Percentiles rank a stretch among this genome's conserved stretches.
These are phyloP conservation scores for Didymodactylos carnosus DNA, from an alignment of 2,888 invertebrate species.

Conservation along the genomic window DNA sequence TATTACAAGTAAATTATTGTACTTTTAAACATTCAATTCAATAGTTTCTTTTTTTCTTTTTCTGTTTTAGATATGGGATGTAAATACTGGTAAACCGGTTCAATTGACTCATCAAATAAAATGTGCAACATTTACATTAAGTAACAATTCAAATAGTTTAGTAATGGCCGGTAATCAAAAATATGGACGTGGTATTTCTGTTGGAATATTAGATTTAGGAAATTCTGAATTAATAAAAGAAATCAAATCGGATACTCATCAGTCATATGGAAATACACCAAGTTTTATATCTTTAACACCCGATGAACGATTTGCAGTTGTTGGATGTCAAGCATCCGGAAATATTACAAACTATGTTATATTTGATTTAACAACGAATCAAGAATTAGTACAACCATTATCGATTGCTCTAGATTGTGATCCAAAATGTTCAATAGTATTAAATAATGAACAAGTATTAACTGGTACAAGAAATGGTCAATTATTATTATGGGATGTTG, in stretches of 20 bases:
- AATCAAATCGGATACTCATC: conserved; percentile 10
- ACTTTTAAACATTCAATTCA: background rate
- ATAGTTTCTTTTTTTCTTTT: background rate
- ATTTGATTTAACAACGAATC: conserved; percentile 11
- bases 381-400: conserved; percentile 5
- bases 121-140: conserved; percentile 12
- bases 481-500: conserved; percentile 9
- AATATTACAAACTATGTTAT: conserved; percentile 12
- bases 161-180: conserved; percentile 15
- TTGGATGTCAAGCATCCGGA: conserved; percentile 5
- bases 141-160: conserved; percentile 11
- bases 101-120: conserved; percentile 15
- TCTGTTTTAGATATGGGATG: conserved; percentile 8
- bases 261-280: conserved; percentile 9
- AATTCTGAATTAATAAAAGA: conserved; percentile 13
- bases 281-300: conserved; percentile 6
- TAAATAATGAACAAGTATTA: conserved; percentile 8
- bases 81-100: conserved; percentile 4
- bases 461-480: conserved; percentile 13
- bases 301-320: conserved; percentile 12
- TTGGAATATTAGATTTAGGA: conserved; percentile 12
- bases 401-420: conserved; percentile 5
- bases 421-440: conserved; percentile 2
- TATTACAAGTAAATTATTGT: background rate
- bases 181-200: conserved; percentile 12